phyloP scores from a whole-genome alignment of 2,113 vertebrate species.

The Heliornis fulica region DNA sequence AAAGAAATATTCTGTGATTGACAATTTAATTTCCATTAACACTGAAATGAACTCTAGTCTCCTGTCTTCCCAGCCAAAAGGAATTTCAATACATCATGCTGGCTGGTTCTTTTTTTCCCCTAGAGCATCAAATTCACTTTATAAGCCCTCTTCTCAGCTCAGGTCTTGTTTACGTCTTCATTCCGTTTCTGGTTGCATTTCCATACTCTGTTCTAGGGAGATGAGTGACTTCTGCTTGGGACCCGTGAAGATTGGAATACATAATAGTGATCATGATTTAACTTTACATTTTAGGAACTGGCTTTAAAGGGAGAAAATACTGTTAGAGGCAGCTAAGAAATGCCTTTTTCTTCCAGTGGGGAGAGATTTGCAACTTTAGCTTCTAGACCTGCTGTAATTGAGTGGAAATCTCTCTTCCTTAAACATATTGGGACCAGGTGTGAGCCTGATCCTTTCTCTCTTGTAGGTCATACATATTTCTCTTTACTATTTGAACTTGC shows the following conservation, averaged over 20 bases:
- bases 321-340: not conserved
- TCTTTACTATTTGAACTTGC: not conserved
- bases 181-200: not conserved
- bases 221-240: not conserved
- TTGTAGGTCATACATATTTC: not conserved
- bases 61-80: not conserved
- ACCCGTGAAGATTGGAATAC: not conserved
- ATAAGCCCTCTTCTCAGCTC: not conserved
- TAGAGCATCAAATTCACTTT: not conserved
- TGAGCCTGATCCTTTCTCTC: not conserved
- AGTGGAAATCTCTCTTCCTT: not conserved
- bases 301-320: not conserved
- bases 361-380: not conserved
- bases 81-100: conserved; percentile 30
- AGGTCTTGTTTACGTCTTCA: not conserved
- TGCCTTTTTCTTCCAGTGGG: not conserved
- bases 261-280: not conserved
- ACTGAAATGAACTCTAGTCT: not conserved
- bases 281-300: not conserved
- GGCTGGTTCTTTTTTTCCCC: not conserved
- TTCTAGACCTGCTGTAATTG: not conserved
- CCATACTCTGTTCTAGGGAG: not conserved
- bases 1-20: too few species aligned
- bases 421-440: conserved; percentile 32
- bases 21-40: not conserved